phyloP scores from a whole-genome alignment of 1,140 invertebrate species.

The Scaptodrosophila lebanonensis region DNA sequence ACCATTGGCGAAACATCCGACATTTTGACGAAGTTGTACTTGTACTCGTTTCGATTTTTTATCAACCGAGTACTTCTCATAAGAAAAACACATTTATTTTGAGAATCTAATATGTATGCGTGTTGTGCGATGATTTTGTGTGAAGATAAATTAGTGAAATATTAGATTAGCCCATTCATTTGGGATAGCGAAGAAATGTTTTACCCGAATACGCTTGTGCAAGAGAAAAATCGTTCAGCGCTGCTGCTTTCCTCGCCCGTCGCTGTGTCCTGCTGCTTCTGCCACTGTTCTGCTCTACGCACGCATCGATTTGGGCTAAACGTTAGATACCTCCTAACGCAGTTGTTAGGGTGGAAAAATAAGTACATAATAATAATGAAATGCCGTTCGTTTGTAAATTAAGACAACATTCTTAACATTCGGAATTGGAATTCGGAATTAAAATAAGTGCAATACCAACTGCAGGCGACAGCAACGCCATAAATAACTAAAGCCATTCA shows the following conservation, averaged over 20 bases:
- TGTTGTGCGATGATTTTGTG: constrained; percentile 41
- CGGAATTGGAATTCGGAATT: constrained; percentile 23
- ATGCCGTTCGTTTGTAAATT: constrained; percentile 48
- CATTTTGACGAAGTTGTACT: constrained; percentile 34
- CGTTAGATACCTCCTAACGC: constrained; percentile 76
- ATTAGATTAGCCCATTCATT: constrained; percentile 26
- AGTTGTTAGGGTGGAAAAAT: constrained; percentile 73
- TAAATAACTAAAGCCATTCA: constrained; percentile 22
- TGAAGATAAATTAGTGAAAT: constrained; percentile 32
- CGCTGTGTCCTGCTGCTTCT: constrained; percentile 15
- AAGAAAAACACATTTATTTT: constrained; percentile 64
- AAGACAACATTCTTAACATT: constrained; percentile 25
- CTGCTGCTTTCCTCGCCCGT: constrained; percentile 26
- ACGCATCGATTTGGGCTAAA: constrained; percentile 76
- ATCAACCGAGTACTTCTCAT: constrained; percentile 49
- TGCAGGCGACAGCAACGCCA: constrained; percentile 21
- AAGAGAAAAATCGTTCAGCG: constrained; percentile 55
- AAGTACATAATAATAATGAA: constrained; percentile 48
- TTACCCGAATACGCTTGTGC: constrained; percentile 35
- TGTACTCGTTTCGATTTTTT: constrained; percentile 40
- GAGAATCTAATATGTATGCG: constrained; percentile 37
- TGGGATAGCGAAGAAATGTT: constrained; percentile 28
- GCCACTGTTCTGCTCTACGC: constrained; percentile 47
- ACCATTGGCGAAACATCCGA: constrained; percentile 17
- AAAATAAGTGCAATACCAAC: constrained; percentile 46